Percentiles rank a stretch among this genome's conserved stretches.
Evolutionary conservation across 2,113 vertebrate genomes (phyloP).

Genomic region (Callopanchax toddi): DNA sequence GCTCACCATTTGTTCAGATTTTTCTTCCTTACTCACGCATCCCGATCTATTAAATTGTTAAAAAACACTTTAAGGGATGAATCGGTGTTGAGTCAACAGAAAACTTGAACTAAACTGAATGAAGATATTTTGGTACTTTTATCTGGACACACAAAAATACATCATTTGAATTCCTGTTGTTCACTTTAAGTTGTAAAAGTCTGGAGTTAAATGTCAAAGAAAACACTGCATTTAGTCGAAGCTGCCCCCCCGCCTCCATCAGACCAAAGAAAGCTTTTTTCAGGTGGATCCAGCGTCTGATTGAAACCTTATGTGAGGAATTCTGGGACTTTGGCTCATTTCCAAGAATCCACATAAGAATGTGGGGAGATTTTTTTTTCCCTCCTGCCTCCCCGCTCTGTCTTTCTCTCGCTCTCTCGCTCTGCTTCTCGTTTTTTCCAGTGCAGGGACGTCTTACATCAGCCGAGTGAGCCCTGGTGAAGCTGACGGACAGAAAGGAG

Average conservation of each 20-base stretch:
- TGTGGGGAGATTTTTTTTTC: conserved; percentile 74
- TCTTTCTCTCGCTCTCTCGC: conserved; percentile 28
- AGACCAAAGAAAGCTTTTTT: conserved; percentile 82
- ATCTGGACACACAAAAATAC: too few species aligned
- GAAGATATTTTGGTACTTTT: too few species aligned
- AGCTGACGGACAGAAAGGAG: conserved; percentile 51
- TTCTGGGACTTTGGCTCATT: conserved; percentile 91
- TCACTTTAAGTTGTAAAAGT: too few species aligned
- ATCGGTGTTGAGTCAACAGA: too few species aligned
- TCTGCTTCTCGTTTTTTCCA: conserved; percentile 23
- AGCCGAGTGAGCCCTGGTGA: conserved; percentile 78
- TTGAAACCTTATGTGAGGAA: conserved; percentile 98
- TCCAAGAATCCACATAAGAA: conserved; percentile 97
- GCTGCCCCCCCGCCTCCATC: conserved; percentile 72
- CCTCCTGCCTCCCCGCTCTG: conserved; percentile 8
- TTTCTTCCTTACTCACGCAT: too few species aligned
- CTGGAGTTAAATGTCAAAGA: too few species aligned
- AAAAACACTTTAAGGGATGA: too few species aligned
- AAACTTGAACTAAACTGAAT: too few species aligned
- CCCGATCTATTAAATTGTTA: too few species aligned
- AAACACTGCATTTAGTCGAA: conserved; percentile 76
- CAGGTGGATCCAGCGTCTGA: conserved; percentile 79
- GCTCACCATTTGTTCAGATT: too few species aligned
- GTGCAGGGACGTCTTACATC: conserved; percentile 92
- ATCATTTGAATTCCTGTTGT: too few species aligned